A percentile compares a stretch with the other conserved stretches of the same genome.
phyloP scores from a whole-genome alignment of 2,888 invertebrate species.

The Microdon myrmicae region DNA sequence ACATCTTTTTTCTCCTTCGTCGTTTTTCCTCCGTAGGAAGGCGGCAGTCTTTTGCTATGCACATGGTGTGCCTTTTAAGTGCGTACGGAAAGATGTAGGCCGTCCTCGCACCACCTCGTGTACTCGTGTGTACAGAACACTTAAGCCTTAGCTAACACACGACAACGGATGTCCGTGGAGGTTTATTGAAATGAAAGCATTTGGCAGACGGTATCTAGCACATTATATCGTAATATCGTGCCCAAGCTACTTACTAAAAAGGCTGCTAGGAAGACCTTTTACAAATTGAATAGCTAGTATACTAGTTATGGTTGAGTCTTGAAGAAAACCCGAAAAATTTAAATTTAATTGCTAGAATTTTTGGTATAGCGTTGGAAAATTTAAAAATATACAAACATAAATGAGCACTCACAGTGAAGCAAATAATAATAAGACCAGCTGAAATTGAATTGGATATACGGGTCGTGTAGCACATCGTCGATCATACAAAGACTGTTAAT shows the following conservation, averaged over 20 bases:
- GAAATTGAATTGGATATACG: too few relatives aligned
- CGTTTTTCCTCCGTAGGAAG: slow-evolving; percentile 25
- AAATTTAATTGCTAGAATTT: too few relatives aligned
- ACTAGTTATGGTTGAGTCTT: too few relatives aligned
- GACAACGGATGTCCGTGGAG: slow-evolving; percentile 2
- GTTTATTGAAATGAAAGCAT: slow-evolving; percentile 7
- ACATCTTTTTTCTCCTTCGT: too few relatives aligned
- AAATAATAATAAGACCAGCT: slow-evolving; percentile 14
- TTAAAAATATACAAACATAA: too few relatives aligned
- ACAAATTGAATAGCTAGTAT: too few relatives aligned
- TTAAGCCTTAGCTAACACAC: slow-evolving; percentile 12
- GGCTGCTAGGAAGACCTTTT: too few relatives aligned
- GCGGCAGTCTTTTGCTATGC: slow-evolving; percentile 15
- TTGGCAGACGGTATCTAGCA: slow-evolving; percentile 8
- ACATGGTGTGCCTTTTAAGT: slow-evolving; percentile 16
- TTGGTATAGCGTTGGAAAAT: too few relatives aligned
- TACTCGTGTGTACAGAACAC: slow-evolving; percentile 8
- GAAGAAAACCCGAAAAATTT: too few relatives aligned
- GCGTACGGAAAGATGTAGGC: slow-evolving; percentile 12
- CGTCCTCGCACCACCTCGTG: background rate
- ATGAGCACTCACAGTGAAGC: slow-evolving; percentile 2
- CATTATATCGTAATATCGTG: slow-evolving; percentile 9
- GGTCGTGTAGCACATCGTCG: slow-evolving; percentile 10
- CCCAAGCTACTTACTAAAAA: too few relatives aligned
- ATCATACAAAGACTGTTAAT: slow-evolving; percentile 14